phyloP scores from a whole-genome alignment of 2,888 invertebrate species.

The Oscheius sp. region DNA sequence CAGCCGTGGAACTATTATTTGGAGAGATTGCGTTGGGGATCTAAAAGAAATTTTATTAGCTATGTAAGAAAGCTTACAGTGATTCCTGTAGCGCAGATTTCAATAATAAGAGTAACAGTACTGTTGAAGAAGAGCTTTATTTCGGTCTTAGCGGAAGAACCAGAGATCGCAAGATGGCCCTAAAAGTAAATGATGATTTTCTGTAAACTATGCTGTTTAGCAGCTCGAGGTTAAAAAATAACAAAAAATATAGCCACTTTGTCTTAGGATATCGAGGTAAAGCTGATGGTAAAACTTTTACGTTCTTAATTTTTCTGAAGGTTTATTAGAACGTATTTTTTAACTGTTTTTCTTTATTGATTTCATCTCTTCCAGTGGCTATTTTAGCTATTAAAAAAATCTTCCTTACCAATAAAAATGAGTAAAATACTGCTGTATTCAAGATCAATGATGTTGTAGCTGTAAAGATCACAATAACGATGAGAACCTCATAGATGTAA shows the following conservation, averaged over 20 bases:
- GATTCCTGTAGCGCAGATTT: not conserved
- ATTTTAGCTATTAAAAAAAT: too few relatives aligned
- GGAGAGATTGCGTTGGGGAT: not conserved
- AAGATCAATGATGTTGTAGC: not conserved
- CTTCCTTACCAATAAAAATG: not conserved
- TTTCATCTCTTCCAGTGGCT: too few relatives aligned
- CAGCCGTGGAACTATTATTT: not conserved
- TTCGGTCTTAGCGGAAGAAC: not conserved
- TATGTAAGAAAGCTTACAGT: not conserved
- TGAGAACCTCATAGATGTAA: not conserved
- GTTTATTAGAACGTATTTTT: too few relatives aligned
- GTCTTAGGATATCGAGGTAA: too few relatives aligned
- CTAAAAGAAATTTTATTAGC: not conserved
- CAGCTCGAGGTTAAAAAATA: too few relatives aligned
- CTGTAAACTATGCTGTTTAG: too few relatives aligned
- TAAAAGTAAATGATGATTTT: too few relatives aligned
- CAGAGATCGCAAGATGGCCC: not conserved
- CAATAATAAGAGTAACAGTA: not conserved
- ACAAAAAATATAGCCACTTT: too few relatives aligned
- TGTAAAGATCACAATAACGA: not conserved
- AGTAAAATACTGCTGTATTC: not conserved
- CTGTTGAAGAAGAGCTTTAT: not conserved
- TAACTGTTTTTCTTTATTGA: too few relatives aligned
- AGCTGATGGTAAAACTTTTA: too few relatives aligned
- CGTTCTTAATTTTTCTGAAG: too few relatives aligned